These are phyloP conservation scores for Amphiprion percula DNA, from an alignment of 2,113 vertebrate genomes.

Conservation along the genomic window DNA sequence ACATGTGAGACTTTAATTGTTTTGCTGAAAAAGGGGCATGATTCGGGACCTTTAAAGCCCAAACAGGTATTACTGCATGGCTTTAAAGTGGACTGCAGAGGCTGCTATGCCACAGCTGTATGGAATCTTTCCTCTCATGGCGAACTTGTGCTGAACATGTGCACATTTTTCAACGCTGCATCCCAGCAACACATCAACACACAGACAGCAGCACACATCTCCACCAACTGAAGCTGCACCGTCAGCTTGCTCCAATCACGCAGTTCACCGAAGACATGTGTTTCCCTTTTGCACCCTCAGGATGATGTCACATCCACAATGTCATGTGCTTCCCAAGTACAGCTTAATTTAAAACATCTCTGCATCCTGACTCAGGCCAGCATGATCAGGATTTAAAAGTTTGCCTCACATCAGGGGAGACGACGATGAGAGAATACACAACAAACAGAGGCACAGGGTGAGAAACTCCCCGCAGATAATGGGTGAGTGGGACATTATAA, in stretches of 20 bases:
- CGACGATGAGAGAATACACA: conserved; percentile 21
- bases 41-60: background rate
- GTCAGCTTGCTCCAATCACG: conserved; percentile 61
- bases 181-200: conserved; percentile 48
- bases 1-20: too few species aligned
- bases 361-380: conserved; percentile 60
- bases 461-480: conserved; percentile 53
- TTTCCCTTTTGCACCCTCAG: conserved; percentile 75
- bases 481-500: conserved; percentile 57
- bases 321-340: conserved; percentile 70
- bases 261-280: conserved; percentile 70
- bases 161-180: conserved; percentile 36
- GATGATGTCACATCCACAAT: conserved; percentile 79
- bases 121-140: conserved; percentile 11
- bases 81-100: background rate
- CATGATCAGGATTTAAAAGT: conserved; percentile 21
- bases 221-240: conserved; percentile 46
- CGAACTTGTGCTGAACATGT: conserved; percentile 37
- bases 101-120: background rate
- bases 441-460: conserved; percentile 11
- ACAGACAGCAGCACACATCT: conserved; percentile 44
- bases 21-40: too few species aligned
- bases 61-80: background rate
- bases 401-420: conserved; percentile 9
- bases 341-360: conserved; percentile 80